Evolutionary conservation across 2,113 vertebrate species (phyloP).

Genomic region (Dendrocopos noguchii): DNA sequence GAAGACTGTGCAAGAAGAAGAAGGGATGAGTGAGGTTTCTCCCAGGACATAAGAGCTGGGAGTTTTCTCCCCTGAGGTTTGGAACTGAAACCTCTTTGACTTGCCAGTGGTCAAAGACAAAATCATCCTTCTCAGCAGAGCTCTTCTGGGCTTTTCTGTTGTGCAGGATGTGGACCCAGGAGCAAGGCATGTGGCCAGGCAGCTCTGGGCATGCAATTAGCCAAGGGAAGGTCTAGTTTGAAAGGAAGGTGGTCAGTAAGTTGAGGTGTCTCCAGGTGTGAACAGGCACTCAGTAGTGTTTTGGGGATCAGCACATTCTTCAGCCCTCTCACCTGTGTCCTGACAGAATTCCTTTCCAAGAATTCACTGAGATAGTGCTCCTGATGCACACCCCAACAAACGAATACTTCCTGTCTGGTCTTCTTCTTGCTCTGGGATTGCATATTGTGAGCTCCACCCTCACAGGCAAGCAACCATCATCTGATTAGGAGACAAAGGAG

Average conservation of each 20-base stretch:
- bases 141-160: neutral
- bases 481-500: neutral
- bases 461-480: neutral
- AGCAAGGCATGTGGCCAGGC: neutral
- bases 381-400: neutral
- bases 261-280: neutral
- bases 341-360: neutral
- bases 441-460: neutral
- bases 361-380: neutral
- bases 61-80: neutral
- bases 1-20: neutral
- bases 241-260: neutral
- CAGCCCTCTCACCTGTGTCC: neutral
- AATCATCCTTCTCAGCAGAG: neutral
- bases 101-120: neutral
- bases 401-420: neutral
- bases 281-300: neutral
- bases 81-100: neutral
- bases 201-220: neutral
- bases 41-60: too few relatives aligned
- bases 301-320: neutral
- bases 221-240: accelerated
- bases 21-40: neutral
- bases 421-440: neutral
- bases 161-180: neutral